phyloP scores from a whole-genome alignment of 2,888 invertebrate genomes.

The Macrophya annulata region DNA sequence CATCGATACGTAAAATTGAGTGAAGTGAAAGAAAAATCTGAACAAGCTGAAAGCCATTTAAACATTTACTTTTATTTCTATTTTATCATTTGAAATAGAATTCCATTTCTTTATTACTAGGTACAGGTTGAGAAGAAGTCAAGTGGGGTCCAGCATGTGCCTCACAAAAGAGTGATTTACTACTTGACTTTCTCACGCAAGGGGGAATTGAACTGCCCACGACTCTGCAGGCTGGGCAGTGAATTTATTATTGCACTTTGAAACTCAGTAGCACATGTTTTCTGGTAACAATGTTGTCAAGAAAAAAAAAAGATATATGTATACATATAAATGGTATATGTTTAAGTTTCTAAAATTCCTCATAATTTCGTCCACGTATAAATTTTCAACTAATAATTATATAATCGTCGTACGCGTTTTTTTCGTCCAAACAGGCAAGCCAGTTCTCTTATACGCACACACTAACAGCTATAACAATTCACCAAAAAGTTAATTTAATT shows the following conservation, averaged over 20 bases:
- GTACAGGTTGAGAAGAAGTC: not conserved
- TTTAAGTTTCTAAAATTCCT: not conserved
- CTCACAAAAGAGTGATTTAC: constrained; percentile 7
- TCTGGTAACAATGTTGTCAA: constrained; percentile 6
- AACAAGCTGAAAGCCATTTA: not conserved
- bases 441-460: not conserved
- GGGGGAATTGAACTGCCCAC: constrained; percentile 6
- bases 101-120: not conserved
- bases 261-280: constrained; percentile 18
- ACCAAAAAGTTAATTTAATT: constrained; percentile 38
- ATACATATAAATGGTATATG: not conserved
- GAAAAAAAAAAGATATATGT: not conserved
- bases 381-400: not conserved
- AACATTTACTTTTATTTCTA: not conserved
- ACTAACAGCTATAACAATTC: not conserved
- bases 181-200: not conserved
- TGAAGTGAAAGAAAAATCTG: no score
- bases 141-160: not conserved
- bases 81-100: not conserved
- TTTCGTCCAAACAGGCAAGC: not conserved
- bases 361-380: not conserved
- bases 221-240: not conserved
- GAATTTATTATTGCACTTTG: constrained; percentile 18
- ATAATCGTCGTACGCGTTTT: not conserved
- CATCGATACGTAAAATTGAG: no score